Evolutionary conservation across 2,797 vertebrate genomes (phyloP).

Genomic region (Pangasius krempfi): DNA sequence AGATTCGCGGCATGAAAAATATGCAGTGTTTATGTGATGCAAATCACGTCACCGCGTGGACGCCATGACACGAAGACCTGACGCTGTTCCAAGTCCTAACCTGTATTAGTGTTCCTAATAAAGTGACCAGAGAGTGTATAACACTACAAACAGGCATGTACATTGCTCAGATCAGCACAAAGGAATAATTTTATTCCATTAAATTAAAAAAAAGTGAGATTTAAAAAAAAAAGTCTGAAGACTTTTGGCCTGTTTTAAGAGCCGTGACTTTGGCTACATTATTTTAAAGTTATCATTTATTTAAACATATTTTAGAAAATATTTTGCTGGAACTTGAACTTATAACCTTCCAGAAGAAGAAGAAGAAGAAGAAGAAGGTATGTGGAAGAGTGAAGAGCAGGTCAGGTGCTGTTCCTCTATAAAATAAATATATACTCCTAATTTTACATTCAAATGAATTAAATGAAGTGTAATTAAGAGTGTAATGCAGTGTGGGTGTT

Average conservation of each 20-base stretch:
- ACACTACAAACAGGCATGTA: not conserved
- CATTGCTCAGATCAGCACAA: not conserved
- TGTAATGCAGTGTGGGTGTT: not conserved
- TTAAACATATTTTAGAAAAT: not conserved
- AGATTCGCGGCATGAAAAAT: not conserved
- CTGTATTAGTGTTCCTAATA: not conserved
- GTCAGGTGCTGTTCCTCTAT: not conserved
- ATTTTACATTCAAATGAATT: not conserved
- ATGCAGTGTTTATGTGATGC: not conserved
- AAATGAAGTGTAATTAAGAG: not conserved
- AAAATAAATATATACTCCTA: not conserved
- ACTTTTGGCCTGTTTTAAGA: not conserved
- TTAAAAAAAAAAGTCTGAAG: too few species aligned
- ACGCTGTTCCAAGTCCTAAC: not conserved
- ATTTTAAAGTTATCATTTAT: not conserved
- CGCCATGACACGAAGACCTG: too few species aligned
- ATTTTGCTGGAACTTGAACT: not conserved
- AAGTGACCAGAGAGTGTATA: not conserved
- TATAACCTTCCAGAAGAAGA: not conserved
- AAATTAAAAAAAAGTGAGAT: not conserved
- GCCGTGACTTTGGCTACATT: not conserved
- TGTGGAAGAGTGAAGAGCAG: too few species aligned
- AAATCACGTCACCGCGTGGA: not conserved
- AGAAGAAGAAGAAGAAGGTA: too few species aligned
- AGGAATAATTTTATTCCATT: not conserved